Evolutionary conservation across 2,113 vertebrate genomes (phyloP), one percentile per base, ranked within the genome.

Genomic region (Campylorhamphus procurvoides): DNA sequence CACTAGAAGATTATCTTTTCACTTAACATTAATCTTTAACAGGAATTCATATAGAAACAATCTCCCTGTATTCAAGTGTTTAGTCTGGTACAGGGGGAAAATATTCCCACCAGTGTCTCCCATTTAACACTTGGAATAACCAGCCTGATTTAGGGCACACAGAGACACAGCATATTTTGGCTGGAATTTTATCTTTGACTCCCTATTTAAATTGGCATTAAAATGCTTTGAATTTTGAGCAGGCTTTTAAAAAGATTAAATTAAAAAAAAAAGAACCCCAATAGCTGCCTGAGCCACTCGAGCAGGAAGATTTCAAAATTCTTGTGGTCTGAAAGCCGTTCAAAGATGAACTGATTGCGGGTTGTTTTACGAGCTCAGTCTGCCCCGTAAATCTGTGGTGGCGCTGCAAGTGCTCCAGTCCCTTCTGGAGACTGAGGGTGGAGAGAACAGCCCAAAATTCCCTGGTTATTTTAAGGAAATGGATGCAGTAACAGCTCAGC

Each of bases 171-270:
- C 18, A 23, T 72, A 79, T 84, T 77, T 89, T 87, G 87, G 84
- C 77, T 94, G 95, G 93, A 87, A 89, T 92, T 89, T 95, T 95
- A 96, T 96, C 95, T 96, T 75, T 66, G 47, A 35, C 47, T 90
- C 89, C 14, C 7, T 84, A 17, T 94, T 96, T 94, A 87, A 94
- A 89, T 87, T 94, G 94, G 95, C 96, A 39, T 47, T 6, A 62
- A 77, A 83, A 72, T 0, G 10, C 58, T 63, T 92, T 67, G 5
- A 56, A 77, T 62, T 75, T 68, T 20, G 44, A 92, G 47, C 28
- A 76, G 76, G 64, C 4, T 55, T 85, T 82, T 23, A 7, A 5
- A 62, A 33, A 10, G 18, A 47, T 47, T 47, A 60, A 62, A 11
- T 37, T n/a, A n/a, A n/a, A 18, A 39, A 63, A 20, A 17, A 28